phyloP scores from a whole-genome alignment of 2,888 invertebrate species.

The Harpalus rubripes region DNA sequence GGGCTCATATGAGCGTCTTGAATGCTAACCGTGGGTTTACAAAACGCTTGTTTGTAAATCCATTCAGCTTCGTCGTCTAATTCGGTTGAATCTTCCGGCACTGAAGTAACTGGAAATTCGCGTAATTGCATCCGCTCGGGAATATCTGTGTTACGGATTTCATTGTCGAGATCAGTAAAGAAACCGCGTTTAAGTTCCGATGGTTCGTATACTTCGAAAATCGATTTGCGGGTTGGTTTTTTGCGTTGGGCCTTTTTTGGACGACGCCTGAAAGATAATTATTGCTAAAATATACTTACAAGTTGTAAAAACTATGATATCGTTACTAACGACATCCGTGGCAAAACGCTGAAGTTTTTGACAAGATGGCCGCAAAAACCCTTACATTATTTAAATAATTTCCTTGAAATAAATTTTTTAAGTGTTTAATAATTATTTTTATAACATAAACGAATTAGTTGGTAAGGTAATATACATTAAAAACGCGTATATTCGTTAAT shows the following conservation, averaged over 20 bases:
- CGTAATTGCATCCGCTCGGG: conserved; percentile 96
- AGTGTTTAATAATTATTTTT: no score
- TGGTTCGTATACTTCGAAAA: conserved; percentile 97
- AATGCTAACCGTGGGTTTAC: conserved; percentile 88
- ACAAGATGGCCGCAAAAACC: no score
- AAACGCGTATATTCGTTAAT: no score
- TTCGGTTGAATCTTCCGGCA: conserved; percentile 91
- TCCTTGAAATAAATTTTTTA: no score
- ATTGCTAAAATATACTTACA: no score
- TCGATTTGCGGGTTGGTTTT: conserved; percentile 89
- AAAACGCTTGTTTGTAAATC: conserved; percentile 97
- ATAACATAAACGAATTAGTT: no score
- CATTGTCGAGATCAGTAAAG: conserved; percentile 95
- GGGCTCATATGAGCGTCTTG: conserved; percentile 82
- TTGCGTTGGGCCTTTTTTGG: conserved; percentile 88
- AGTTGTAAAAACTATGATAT: no score
- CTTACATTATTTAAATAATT: no score
- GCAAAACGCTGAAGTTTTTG: no score
- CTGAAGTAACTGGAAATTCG: conserved; percentile 90
- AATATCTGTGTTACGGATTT: conserved; percentile 92
- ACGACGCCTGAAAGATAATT: conserved; percentile 75
- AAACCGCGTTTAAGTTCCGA: conserved; percentile 97
- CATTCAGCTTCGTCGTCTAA: conserved; percentile 97
- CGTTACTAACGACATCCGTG: no score
- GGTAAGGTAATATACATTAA: no score